Evolutionary conservation across 2,888 invertebrate genomes (phyloP).

Genomic region (Idaea aversata): DNA sequence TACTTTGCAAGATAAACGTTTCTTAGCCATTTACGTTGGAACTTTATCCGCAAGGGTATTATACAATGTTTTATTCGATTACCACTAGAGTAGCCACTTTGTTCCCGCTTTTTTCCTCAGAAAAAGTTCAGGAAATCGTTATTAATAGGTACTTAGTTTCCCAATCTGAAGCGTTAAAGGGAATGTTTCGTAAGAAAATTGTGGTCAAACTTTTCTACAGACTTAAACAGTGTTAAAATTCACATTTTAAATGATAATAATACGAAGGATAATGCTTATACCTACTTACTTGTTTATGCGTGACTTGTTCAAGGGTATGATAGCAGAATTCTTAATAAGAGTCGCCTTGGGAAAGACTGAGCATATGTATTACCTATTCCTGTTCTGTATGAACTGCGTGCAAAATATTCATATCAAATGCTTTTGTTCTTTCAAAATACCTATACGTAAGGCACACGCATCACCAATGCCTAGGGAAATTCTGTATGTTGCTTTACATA

Average conservation of each 20-base stretch:
- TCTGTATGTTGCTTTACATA: too few species aligned
- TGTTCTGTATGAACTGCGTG: background rate
- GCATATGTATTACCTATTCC: background rate
- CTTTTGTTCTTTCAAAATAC: background rate
- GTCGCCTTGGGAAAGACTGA: constrained; percentile 9
- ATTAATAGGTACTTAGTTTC: too few species aligned
- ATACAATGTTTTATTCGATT: background rate
- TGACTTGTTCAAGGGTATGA: constrained; percentile 5
- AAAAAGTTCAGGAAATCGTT: background rate
- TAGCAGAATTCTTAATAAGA: constrained; percentile 16
- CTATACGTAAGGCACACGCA: background rate
- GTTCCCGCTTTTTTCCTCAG: background rate
- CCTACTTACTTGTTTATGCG: background rate
- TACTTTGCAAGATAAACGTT: background rate
- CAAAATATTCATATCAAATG: background rate
- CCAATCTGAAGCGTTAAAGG: too few species aligned
- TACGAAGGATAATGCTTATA: background rate
- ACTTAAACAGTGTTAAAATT: background rate
- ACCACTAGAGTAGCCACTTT: background rate
- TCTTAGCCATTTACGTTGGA: background rate
- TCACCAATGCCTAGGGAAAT: background rate
- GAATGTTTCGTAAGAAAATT: too few species aligned
- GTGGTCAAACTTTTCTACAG: too few species aligned
- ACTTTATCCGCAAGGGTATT: background rate
- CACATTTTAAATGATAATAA: background rate